These are phyloP conservation scores for Nezara viridula DNA, from an alignment of 2,888 invertebrate species.

Conservation along the genomic window DNA sequence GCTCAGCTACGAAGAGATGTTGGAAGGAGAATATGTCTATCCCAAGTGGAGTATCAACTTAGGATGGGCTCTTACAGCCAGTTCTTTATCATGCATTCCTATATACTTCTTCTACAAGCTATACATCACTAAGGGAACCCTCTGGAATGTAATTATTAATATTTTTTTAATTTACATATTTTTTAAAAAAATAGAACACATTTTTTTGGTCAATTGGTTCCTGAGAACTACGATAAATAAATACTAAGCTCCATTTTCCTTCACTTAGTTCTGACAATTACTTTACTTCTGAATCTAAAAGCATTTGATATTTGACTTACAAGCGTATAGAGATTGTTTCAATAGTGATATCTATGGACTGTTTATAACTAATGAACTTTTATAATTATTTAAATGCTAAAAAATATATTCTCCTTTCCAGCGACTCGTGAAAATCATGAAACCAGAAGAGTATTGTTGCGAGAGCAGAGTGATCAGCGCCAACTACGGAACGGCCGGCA, in stretches of 20 bases:
- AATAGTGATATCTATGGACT: too few relatives aligned
- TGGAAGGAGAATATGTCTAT: slow-evolving; percentile 79
- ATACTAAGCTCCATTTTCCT: too few relatives aligned
- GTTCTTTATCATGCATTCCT: slow-evolving; percentile 89
- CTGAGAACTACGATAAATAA: too few relatives aligned
- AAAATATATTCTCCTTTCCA: slow-evolving; percentile 66
- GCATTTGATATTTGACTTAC: too few relatives aligned
- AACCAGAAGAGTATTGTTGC: slow-evolving; percentile 69
- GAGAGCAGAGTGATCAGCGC: slow-evolving; percentile 67
- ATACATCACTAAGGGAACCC: slow-evolving; percentile 77
- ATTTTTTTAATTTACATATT: too few relatives aligned
- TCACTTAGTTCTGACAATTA: too few relatives aligned
- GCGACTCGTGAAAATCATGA: slow-evolving; percentile 72
- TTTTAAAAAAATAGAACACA: too few relatives aligned
- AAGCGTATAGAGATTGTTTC: too few relatives aligned
- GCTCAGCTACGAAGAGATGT: slow-evolving; percentile 84
- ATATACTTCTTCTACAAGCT: slow-evolving; percentile 86
- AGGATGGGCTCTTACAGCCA: slow-evolving; percentile 86
- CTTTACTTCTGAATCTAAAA: too few relatives aligned
- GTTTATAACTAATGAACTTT: neutral
- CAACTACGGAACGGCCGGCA: slow-evolving; percentile 71
- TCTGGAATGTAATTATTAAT: slow-evolving; percentile 70
- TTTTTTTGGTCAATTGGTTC: too few relatives aligned
- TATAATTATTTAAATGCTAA: neutral
- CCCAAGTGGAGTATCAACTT: slow-evolving; percentile 86